A percentile compares a stretch with the other conserved stretches of the same genome.
phyloP scores from a whole-genome alignment of 2,113 vertebrate genomes.

The Aegithalos caudatus region DNA sequence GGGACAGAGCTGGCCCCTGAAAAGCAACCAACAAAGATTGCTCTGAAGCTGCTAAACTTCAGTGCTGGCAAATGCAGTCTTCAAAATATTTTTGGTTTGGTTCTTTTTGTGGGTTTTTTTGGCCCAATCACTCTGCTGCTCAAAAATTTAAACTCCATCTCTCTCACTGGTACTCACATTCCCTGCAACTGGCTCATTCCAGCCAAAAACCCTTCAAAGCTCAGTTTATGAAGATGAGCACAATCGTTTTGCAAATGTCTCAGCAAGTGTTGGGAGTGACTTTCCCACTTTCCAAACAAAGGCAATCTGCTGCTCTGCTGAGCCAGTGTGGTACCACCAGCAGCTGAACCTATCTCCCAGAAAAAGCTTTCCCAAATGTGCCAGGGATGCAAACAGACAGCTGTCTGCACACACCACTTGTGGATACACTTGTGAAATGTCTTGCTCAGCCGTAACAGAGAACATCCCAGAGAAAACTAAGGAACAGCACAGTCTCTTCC shows the following conservation, averaged over 20 bases:
- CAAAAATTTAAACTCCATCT: background rate
- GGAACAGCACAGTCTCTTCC: background rate
- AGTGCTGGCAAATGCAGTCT: background rate
- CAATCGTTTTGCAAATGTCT: background rate
- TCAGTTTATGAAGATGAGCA: background rate
- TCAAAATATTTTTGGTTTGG: background rate
- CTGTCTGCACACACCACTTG: background rate
- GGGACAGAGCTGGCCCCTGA: background rate
- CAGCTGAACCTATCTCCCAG: background rate
- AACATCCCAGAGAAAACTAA: background rate
- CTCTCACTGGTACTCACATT: background rate
- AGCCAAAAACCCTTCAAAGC: background rate
- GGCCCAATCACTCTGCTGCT: background rate
- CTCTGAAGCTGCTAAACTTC: background rate
- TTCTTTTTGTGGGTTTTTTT: background rate
- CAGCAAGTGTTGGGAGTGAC: background rate
- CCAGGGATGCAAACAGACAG: background rate
- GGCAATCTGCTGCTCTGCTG: conserved; percentile 10
- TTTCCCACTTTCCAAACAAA: conserved; percentile 13
- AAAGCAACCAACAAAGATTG: background rate
- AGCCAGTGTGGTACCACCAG: background rate
- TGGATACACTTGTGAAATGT: background rate
- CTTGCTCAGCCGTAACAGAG: background rate
- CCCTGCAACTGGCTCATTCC: background rate
- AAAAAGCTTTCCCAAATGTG: background rate